Percentiles rank a stretch among this genome's conserved stretches.
These are phyloP conservation scores for Trichechus manatus DNA, from an alignment of 2,113 vertebrate genomes.

Conservation along the genomic window DNA sequence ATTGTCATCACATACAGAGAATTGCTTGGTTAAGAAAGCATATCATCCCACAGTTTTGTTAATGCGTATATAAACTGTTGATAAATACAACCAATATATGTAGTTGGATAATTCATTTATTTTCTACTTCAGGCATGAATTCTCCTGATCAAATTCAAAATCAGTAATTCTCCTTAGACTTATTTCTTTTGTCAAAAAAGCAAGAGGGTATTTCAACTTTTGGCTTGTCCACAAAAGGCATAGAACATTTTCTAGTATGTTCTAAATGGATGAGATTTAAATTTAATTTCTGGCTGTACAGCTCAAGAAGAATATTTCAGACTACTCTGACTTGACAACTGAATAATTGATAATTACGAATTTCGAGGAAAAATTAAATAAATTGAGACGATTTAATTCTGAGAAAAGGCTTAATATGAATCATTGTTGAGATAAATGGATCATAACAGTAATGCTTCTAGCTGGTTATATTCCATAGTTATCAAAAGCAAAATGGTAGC, in stretches of 20 bases:
- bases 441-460: neutral
- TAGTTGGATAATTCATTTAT: neutral
- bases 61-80: neutral
- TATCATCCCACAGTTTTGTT: neutral
- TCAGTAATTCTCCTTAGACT: neutral
- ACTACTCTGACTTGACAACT: neutral
- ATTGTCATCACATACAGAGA: neutral
- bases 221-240: neutral
- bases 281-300: constrained; percentile 51
- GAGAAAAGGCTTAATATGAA: constrained; percentile 2
- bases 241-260: constrained; percentile 33
- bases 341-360: constrained; percentile 40
- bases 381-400: constrained; percentile 59
- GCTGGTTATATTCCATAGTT: neutral
- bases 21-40: neutral
- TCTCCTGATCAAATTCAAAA: constrained; percentile 47
- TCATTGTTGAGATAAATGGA: neutral
- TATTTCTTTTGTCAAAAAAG: constrained; percentile 35
- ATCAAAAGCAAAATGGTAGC: constrained; percentile 27
- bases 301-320: neutral
- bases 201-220: neutral
- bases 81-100: neutral
- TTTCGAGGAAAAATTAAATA: constrained; percentile 23
- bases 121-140: constrained; percentile 9
- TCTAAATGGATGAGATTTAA: neutral